Base-by-base conservation (phyloP, 30 jellyfish, hydroid and myxozoan genomes). In the Rhopilema esculentum region DNA sequence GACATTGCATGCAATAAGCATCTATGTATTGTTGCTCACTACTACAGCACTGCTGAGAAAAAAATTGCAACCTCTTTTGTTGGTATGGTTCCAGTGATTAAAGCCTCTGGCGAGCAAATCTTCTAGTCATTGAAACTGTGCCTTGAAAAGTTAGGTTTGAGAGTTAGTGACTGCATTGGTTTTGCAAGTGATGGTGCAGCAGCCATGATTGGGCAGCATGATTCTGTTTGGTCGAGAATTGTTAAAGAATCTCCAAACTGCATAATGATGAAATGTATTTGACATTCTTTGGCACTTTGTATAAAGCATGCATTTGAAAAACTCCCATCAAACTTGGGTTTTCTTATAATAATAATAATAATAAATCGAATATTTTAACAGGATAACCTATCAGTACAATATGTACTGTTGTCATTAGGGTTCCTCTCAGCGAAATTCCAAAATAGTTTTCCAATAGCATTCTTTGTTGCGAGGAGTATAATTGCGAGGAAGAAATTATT, bases 281-380 rank as follows among this genome's bases (percentile, higher is more conserved):
- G 89, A 69, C 95, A 86, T 49, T 87, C 96, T 19, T 69, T 87
- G 22, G 86, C 91, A 32, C 33, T 77, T 26, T 87, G 96, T 80
- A 78, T 77, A 1, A 12, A 49, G 40, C 21, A 77, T 0, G 96
- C 85, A 0, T 75, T 51, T 51, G 79, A 68, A 17, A 92, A 19
- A 75, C 50, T 50, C 77, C 77, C 66, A 19, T 78, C 50, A 61
- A n/a, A n/a, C n/a, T n/a, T n/a, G n/a, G n/a, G n/a, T n/a, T n/a
- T n/a, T n/a, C n/a, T n/a, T n/a, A n/a, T n/a, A n/a, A n/a, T n/a
- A n/a, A n/a, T n/a, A n/a, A n/a, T n/a, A n/a, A n/a, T n/a, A n/a
- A n/a, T n/a, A n/a, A n/a, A n/a, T n/a, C 68, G 77, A 33, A 51
- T 87, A 72, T 86, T n/a, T n/a, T n/a, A n/a, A n/a, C n/a, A n/a